These are phyloP conservation scores for Crepidodera aurea DNA, from an alignment of 2,888 invertebrate species.

Conservation along the genomic window DNA sequence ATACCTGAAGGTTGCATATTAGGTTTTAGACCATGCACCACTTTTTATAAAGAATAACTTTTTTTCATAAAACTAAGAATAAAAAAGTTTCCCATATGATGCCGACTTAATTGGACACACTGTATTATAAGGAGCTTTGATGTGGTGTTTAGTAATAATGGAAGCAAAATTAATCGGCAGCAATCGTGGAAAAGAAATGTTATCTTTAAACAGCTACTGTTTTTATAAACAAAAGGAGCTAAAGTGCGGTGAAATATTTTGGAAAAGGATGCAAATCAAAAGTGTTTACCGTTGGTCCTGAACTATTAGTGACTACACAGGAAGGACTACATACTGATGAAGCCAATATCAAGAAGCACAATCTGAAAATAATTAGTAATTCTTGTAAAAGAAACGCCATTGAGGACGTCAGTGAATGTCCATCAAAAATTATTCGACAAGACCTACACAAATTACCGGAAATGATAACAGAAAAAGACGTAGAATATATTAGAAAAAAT, in stretches of 20 bases:
- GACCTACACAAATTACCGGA: neutral
- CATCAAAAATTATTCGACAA: neutral
- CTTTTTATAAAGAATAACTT: too few relatives aligned
- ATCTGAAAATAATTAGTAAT: neutral
- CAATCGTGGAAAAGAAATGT: neutral
- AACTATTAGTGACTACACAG: neutral
- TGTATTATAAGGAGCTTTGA: too few relatives aligned
- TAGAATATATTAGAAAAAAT: conserved; percentile 2
- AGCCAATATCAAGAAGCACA: conserved; percentile 1
- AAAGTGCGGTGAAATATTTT: neutral
- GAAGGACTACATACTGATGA: neutral
- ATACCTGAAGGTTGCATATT: too few relatives aligned
- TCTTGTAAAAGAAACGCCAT: neutral
- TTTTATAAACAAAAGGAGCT: neutral
- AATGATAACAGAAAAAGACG: neutral
- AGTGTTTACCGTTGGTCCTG: conserved; percentile 3
- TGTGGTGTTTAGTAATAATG: neutral
- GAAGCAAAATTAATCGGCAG: neutral
- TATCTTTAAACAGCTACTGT: neutral
- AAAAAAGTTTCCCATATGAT: too few relatives aligned
- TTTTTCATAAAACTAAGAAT: too few relatives aligned
- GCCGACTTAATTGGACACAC: too few relatives aligned
- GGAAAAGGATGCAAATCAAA: conserved; percentile 3
- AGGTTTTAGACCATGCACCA: too few relatives aligned
- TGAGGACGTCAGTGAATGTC: neutral